These are phyloP conservation scores for Pogona vitticeps DNA, from an alignment of 2,113 vertebrate species.

Conservation along the genomic window DNA sequence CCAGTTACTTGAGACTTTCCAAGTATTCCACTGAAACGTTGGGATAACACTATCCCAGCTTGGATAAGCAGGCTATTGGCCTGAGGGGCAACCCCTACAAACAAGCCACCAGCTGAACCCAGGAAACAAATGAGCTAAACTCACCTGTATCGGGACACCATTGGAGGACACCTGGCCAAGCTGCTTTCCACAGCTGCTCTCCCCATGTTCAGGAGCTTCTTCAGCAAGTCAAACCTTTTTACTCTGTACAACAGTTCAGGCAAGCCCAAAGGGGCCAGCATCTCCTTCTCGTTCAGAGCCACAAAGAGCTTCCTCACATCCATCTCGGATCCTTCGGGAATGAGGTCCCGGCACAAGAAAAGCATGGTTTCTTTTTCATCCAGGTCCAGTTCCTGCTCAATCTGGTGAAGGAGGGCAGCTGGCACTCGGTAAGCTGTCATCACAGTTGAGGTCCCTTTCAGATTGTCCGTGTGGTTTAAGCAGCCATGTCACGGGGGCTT, in stretches of 20 bases:
- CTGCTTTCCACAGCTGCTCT: constrained; percentile 71
- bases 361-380: constrained; percentile 76
- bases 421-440: constrained; percentile 67
- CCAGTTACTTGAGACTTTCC: neutral
- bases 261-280: constrained; percentile 62
- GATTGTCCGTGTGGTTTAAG: constrained; percentile 41
- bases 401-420: constrained; percentile 70
- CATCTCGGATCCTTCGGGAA: constrained; percentile 41
- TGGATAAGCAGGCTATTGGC: neutral
- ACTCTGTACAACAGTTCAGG: constrained; percentile 81
- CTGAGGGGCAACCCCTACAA: neutral
- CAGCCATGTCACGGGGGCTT: constrained; percentile 25
- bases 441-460: constrained; percentile 37
- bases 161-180: constrained; percentile 48
- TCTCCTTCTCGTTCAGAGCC: constrained; percentile 67
- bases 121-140: neutral
- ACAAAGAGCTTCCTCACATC: constrained; percentile 67
- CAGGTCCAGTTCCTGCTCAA: constrained; percentile 75
- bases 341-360: constrained; percentile 77
- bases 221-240: constrained; percentile 87
- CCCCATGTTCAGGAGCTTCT: constrained; percentile 72
- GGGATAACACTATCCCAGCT: no score
- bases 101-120: neutral
- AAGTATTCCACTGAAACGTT: neutral
- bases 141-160: constrained; percentile 88